These are phyloP conservation scores for Lasioglossum vierecki DNA, from an alignment of 2,888 invertebrate species.

Conservation along the genomic window DNA sequence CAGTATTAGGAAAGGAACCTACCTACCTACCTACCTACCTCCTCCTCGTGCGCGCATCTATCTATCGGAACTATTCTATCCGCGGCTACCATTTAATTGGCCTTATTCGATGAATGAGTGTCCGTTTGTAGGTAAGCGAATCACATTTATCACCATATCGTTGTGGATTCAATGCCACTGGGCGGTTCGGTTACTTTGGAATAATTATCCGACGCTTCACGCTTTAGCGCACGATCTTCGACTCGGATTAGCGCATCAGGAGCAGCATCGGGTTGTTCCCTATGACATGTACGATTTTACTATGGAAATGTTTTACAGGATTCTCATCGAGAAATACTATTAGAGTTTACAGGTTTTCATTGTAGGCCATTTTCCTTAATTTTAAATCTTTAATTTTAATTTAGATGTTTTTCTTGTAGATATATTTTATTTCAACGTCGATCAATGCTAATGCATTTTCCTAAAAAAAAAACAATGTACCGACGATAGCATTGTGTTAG, in stretches of 20 bases:
- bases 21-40: neutral
- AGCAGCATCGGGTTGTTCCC: neutral
- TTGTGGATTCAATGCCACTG: conserved; percentile 5
- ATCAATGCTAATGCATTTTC: no score
- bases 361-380: no score
- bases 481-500: no score
- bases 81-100: conserved; percentile 51
- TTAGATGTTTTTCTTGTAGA: no score
- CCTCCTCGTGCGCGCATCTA: conserved; percentile 37
- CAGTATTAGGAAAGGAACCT: conserved; percentile 1
- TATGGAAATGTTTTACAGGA: no score
- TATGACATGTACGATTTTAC: no score
- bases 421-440: no score
- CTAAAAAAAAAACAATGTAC: no score
- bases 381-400: no score
- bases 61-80: conserved; percentile 43
- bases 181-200: neutral
- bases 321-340: no score
- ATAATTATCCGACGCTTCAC: conserved; percentile 14
- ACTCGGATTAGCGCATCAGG: neutral
- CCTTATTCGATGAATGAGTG: conserved; percentile 43
- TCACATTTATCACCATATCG: conserved; percentile 29
- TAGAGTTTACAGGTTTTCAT: no score
- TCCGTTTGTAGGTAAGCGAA: conserved; percentile 38
- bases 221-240: conserved; percentile 1